Percentiles rank a stretch among this genome's conserved stretches.
These are phyloP conservation scores for Tetramorium parvispinum DNA, from an alignment of 1,140 invertebrate genomes.

Conservation along the genomic window DNA sequence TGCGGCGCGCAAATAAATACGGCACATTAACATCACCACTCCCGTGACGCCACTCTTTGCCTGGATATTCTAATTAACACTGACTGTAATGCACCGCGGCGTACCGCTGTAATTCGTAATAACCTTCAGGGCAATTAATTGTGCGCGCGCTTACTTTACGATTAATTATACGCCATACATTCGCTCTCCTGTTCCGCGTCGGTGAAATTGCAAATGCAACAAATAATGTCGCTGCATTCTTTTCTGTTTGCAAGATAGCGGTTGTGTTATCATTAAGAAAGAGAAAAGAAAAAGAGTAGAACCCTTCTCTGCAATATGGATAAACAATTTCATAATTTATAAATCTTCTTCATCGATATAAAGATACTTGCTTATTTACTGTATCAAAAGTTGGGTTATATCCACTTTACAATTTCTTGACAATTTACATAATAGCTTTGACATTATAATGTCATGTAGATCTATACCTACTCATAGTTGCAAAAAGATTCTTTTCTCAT, in stretches of 20 bases:
- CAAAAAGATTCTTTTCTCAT: not conserved
- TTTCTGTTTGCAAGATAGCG: not conserved
- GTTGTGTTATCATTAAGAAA: not conserved
- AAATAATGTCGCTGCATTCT: slow-evolving; percentile 12
- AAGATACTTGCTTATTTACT: not conserved
- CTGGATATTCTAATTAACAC: slow-evolving; percentile 57
- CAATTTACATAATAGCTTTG: not conserved
- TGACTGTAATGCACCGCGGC: slow-evolving; percentile 39
- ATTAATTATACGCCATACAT: slow-evolving; percentile 44
- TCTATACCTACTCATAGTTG: not conserved
- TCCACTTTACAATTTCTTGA: not conserved
- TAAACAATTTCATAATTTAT: not conserved
- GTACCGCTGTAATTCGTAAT: slow-evolving; percentile 52
- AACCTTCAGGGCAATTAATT: slow-evolving; percentile 50
- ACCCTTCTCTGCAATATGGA: not conserved
- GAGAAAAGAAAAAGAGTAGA: not conserved
- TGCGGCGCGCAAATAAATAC: slow-evolving; percentile 27
- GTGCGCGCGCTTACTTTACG: slow-evolving; percentile 43
- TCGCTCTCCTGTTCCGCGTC: not conserved
- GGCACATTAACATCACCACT: slow-evolving; percentile 42
- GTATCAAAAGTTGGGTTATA: not conserved
- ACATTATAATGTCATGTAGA: not conserved
- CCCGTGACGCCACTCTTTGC: slow-evolving; percentile 37
- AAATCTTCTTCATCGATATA: not conserved
- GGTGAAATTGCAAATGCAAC: slow-evolving; percentile 26